Base-by-base conservation (phyloP, 1,140 invertebrate species). In the Tyrophagus putrescentiae region DNA sequence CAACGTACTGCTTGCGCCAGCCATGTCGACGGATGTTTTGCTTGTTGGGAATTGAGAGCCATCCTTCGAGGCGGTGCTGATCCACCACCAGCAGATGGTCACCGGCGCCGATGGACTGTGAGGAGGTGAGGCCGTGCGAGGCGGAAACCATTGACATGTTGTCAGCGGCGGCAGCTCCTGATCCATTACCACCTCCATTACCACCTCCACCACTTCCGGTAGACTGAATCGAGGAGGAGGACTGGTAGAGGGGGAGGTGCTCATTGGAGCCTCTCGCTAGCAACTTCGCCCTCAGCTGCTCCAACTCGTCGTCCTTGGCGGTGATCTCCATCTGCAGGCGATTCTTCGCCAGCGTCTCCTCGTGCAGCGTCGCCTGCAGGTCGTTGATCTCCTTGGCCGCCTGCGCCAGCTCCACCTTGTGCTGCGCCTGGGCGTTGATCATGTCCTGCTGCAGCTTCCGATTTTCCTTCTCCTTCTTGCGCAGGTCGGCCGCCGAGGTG, bases 1-100 rank as follows among this genome's bases (percentile, higher is more conserved):
- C 91, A 4, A 97, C 90, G 72, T 89, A 97, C 72, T 96, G 91
- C 67, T 90, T 92, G 72, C 86, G 88, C 93, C 93, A 98, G 28
- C 90, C 91, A 72, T 95, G 89, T 58, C 89, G 78, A 60, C 86
- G 82, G 59, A 94, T 93, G 70, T 97, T 97, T 72, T 91, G 87
- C 71, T 93, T 94, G 67, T 86, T 89, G 27, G 93, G 93, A 65
- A 96, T 82, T 44, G 87, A 89, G 9, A 98, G 76, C 89, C 91
- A 97, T 44, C 92, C 93, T 73, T 96, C 92, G 64, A 97, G 79
- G 25, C 88, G 81, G 58, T 82, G 81, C 61, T 86, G 50, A 13
- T 59, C 57, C 18, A 57, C 33, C 18, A 59, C 61, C 13, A 59
- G 39, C 23, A 25, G 13, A 44, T 50, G 34, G 36, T 50, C 45